These are phyloP conservation scores for Anniella stebbinsi DNA, from an alignment of 2,797 vertebrate species.

Conservation along the genomic window DNA sequence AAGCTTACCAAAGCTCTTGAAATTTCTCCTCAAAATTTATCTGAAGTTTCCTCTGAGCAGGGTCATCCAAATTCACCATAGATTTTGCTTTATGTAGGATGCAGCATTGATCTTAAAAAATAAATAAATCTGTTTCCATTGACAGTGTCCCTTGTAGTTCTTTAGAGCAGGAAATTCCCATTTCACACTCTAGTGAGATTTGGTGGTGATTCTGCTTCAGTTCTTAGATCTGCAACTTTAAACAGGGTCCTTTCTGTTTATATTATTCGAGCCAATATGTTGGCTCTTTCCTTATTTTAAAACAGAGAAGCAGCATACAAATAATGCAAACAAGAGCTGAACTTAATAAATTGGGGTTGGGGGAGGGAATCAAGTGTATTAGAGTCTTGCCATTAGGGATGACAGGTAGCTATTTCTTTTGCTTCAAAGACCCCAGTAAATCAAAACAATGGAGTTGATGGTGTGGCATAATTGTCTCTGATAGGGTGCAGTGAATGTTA, in stretches of 20 bases:
- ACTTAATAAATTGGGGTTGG: slow-evolving; percentile 51
- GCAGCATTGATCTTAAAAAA: not conserved
- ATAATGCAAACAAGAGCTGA: slow-evolving; percentile 56
- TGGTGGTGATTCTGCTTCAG: not conserved
- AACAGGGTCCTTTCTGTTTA: not conserved
- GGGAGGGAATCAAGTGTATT: slow-evolving; percentile 54
- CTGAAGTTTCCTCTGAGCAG: not conserved
- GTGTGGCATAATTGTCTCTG: slow-evolving; percentile 74
- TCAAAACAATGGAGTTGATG: slow-evolving; percentile 71
- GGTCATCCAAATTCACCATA: no score
- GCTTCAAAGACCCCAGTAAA: slow-evolving; percentile 66
- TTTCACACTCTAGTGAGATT: not conserved
- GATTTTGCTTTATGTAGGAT: not conserved
- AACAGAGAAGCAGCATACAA: slow-evolving; percentile 58
- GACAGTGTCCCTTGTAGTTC: not conserved
- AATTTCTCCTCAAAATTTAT: not conserved
- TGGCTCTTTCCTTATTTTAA: slow-evolving; percentile 42
- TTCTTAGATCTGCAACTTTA: not conserved
- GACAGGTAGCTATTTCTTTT: slow-evolving; percentile 71
- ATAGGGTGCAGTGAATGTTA: slow-evolving; percentile 68
- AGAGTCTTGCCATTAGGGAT: slow-evolving; percentile 54
- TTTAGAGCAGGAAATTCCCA: not conserved
- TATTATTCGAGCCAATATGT: not conserved
- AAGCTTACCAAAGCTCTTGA: not conserved
- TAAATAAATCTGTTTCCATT: not conserved